Evolutionary conservation across 2,113 vertebrate genomes (phyloP), one percentile per base, ranked within the genome.

Genomic region (Pachycephala philippinensis): DNA sequence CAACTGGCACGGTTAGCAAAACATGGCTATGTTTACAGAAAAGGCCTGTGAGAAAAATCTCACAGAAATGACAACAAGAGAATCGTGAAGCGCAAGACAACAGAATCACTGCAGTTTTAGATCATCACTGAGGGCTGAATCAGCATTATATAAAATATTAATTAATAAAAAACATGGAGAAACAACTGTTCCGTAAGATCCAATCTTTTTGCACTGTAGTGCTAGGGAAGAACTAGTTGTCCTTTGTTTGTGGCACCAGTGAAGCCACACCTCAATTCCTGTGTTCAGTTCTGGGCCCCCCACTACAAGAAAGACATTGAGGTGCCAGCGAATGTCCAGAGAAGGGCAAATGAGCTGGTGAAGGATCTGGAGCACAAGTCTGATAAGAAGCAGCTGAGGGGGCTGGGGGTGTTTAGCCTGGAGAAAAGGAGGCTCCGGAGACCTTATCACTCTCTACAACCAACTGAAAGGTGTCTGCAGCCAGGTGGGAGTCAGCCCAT

Each of bases 401-500:
- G 35, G 37, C 10, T 69, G 39, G 7, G 5, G 2, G 1, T 54
- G 10, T 63, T 71, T 13, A 45, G 13, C 13, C 30, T 49, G 65
- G 40, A 56, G 20, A 26, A 71, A 49, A 47, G 30, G 20, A 63
- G 24, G 11, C 35, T 63, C 35, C 18, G 7, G 26, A 31, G 9
- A 64, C 16, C 13, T 70, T 30, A 28, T 17, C 19, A 21, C 49
- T 21, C 28, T 61, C 30, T 35, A 21, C 7, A 63, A 14, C n/a
- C 9, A 3, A 65, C n/a, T 63, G 40, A 79, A 71, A n/a, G 13
- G 16, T 40, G 13, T 2, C 1, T 79, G 28, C n/a, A 40, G 19
- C 19, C 24, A 4, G 2, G 8, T n/a, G 15, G 31, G n/a, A 17
- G 6, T 30, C 4, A 1, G 21, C 12, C 16, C 56, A 13, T 54